Evolutionary conservation across 2,888 invertebrate species (phyloP), one percentile per base, ranked within the genome.

Genomic region (Perdita meconis): DNA sequence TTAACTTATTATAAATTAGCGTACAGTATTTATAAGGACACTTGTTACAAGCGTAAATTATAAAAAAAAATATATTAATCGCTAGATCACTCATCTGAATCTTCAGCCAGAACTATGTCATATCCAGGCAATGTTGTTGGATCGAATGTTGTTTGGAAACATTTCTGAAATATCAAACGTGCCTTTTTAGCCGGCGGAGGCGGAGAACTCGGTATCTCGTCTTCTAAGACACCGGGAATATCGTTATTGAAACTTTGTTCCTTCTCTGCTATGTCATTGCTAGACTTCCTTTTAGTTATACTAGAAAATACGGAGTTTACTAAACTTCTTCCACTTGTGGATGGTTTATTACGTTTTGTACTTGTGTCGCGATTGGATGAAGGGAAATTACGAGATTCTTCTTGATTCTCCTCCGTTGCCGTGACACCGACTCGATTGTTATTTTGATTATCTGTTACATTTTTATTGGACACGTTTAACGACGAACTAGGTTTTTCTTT

Each of bases 141-240:
- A 85, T 95, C 94, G 87, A 95, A 95, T n/a, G 96, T 96, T 53
- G 94, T 93, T 91, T 96, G 95, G 91, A 96, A 96, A 90, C 96
- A 96, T 74, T 96, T 94, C 77, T 94, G 94, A 87, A 97, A 96
- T 66, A 96, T 94, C 0, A 94, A 93, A 88, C 94, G 94, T 0
- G 95, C 93, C 86, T 91, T 93, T 90, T 94, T 95, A 78, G 93
- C 93, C 59, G 93, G 94, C 26, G 93, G 94, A 67, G 95, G 93
- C 6, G 96, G 95, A 4, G 95, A 95, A 38, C 92, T 93, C 44
- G 94, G 94, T 53, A 95, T 93, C 19, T 93, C 89, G 82, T 95
- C 94, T 86, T 92, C 92, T 6, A 70, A 12, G 1, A n/a, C 8
- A 34, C 59, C 47, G 19, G 42, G 16, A 3, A 47, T 13, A 51